Evolutionary conservation across 2,797 vertebrate genomes (phyloP).

Genomic region (Hirundo rustica): DNA sequence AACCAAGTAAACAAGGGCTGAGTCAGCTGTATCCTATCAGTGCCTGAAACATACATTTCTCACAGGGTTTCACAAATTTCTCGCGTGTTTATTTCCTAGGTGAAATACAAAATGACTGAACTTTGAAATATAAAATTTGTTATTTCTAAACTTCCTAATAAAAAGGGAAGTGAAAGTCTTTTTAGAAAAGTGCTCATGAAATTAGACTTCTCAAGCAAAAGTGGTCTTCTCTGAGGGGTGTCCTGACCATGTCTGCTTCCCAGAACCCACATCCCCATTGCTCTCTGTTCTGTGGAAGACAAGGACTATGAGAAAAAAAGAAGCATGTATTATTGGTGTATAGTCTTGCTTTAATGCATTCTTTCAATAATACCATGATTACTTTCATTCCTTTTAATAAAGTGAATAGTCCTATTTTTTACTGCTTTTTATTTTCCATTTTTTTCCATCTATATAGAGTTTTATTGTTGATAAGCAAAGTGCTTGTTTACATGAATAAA

Average conservation of each 20-base stretch:
- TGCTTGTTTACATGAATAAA: background rate
- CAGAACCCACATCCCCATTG: background rate
- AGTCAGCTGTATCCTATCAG: constrained; percentile 31
- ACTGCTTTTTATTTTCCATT: background rate
- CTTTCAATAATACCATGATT: background rate
- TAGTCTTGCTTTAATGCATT: background rate
- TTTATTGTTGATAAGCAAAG: background rate
- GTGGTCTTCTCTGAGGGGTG: background rate
- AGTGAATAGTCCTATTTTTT: background rate
- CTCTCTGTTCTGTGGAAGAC: background rate
- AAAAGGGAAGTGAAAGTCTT: background rate
- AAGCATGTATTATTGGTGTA: background rate
- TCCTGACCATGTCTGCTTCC: background rate
- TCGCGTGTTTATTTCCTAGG: background rate
- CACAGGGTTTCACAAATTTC: background rate
- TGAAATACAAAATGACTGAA: constrained; percentile 28
- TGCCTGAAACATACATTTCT: constrained; percentile 7
- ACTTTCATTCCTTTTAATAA: background rate
- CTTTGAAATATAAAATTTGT: constrained; percentile 36
- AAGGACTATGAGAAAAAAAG: background rate
- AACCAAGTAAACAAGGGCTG: constrained; percentile 24
- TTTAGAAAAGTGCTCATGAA: background rate
- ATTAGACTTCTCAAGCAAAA: background rate
- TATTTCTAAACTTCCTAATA: constrained; percentile 17
- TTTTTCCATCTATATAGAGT: background rate